These are phyloP conservation scores for Oreochromis grahami DNA, from an alignment of 2,797 vertebrate genomes.

Conservation along the genomic window DNA sequence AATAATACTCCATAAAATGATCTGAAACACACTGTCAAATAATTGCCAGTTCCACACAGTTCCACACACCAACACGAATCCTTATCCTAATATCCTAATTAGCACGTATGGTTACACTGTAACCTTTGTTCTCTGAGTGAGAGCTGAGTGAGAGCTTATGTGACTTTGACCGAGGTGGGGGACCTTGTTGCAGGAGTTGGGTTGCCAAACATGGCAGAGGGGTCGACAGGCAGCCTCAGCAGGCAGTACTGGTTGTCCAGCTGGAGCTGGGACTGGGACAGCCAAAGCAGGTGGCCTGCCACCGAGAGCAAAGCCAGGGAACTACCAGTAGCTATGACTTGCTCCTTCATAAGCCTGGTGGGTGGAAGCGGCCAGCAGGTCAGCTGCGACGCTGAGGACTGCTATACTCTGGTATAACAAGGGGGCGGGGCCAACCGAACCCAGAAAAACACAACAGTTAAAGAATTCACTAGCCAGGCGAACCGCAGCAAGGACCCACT, in stretches of 20 bases:
- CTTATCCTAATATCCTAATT: neutral
- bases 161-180: neutral
- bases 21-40: neutral
- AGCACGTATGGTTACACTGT: neutral
- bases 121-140: neutral
- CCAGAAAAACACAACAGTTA: neutral
- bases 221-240: neutral
- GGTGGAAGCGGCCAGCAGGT: neutral
- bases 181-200: neutral
- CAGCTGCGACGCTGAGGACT: neutral
- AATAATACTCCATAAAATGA: neutral
- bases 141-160: neutral
- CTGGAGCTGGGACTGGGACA: neutral
- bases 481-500: neutral
- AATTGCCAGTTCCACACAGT: neutral
- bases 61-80: neutral
- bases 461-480: neutral
- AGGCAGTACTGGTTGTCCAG: neutral
- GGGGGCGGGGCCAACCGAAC: neutral
- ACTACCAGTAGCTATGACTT: neutral
- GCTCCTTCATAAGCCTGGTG: neutral
- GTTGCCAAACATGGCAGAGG: neutral
- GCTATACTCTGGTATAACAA: neutral
- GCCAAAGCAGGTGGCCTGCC: neutral
- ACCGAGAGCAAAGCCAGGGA: neutral